Evolutionary conservation across 2,113 vertebrate genomes (phyloP).

Genomic region (Notechis scutatus): DNA sequence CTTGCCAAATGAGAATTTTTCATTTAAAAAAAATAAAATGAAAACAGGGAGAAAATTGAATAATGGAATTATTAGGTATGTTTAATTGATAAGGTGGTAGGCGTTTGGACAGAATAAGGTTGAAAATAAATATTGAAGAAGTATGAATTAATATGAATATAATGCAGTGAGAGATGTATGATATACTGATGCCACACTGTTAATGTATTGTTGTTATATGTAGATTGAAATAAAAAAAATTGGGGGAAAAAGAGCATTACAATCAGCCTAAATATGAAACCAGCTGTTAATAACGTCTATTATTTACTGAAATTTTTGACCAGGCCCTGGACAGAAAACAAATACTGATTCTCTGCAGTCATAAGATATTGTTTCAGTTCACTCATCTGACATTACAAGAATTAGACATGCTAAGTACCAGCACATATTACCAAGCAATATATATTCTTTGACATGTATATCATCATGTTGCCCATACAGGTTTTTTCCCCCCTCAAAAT

Average conservation of each 20-base stretch:
- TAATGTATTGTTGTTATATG: too few relatives aligned
- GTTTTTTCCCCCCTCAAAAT: background rate
- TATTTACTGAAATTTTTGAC: background rate
- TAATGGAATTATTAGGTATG: too few relatives aligned
- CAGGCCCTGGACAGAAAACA: background rate
- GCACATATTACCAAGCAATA: background rate
- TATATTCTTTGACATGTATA: background rate
- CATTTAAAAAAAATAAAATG: too few relatives aligned
- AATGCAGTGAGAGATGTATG: too few relatives aligned
- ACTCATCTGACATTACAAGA: background rate
- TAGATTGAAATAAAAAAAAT: too few relatives aligned
- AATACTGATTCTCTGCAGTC: background rate
- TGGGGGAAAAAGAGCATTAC: background rate
- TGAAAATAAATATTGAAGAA: too few relatives aligned
- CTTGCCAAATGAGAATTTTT: too few relatives aligned
- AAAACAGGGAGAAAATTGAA: too few relatives aligned
- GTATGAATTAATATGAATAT: too few relatives aligned
- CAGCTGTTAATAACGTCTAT: background rate
- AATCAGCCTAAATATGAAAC: background rate
- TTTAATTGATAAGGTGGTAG: too few relatives aligned
- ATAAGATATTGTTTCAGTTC: background rate
- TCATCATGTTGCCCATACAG: background rate
- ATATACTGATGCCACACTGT: too few relatives aligned
- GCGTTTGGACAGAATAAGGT: too few relatives aligned
- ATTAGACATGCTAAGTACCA: background rate